These are phyloP conservation scores for Todiramphus saurophagus DNA, from an alignment of 2,113 vertebrate species.

Conservation along the genomic window DNA sequence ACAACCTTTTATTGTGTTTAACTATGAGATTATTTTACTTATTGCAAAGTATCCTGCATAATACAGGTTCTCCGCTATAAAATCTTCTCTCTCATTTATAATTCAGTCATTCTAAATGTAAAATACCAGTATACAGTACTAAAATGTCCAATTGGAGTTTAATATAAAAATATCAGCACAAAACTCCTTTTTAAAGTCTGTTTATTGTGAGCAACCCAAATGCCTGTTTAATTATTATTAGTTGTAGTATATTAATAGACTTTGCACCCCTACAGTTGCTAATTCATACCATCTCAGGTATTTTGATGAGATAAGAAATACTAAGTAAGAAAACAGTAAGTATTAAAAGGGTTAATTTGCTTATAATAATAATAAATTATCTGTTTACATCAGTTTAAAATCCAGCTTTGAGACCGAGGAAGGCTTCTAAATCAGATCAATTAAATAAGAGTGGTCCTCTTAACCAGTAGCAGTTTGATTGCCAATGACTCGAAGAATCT, in stretches of 20 bases:
- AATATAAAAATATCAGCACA: slow-evolving; percentile 84
- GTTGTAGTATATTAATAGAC: slow-evolving; percentile 72
- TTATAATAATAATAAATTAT: slow-evolving; percentile 76
- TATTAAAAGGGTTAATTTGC: slow-evolving; percentile 81
- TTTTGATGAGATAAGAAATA: slow-evolving; percentile 74
- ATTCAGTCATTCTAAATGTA: slow-evolving; percentile 62
- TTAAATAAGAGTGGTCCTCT: slow-evolving; percentile 70
- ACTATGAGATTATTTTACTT: slow-evolving; percentile 65
- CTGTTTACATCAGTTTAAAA: slow-evolving; percentile 80
- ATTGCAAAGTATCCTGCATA: slow-evolving; percentile 72
- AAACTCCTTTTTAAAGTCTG: slow-evolving; percentile 78
- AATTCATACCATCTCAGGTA: slow-evolving; percentile 73
- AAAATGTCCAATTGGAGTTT: slow-evolving; percentile 73
- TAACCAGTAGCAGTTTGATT: slow-evolving; percentile 92
- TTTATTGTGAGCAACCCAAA: slow-evolving; percentile 79
- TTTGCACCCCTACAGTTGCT: slow-evolving; percentile 70
- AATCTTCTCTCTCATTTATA: slow-evolving; percentile 52
- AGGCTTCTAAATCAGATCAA: slow-evolving; percentile 68
- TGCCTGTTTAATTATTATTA: slow-evolving; percentile 68
- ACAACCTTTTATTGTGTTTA: slow-evolving; percentile 52
- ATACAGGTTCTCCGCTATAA: slow-evolving; percentile 62
- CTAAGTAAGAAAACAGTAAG: slow-evolving; percentile 78
- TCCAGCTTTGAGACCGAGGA: slow-evolving; percentile 86
- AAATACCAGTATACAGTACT: slow-evolving; percentile 73
- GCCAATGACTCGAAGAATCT: slow-evolving; percentile 90